Conservation (phyloP, 2,113 vertebrate genomes). For the Myiagra hebetior region DNA sequence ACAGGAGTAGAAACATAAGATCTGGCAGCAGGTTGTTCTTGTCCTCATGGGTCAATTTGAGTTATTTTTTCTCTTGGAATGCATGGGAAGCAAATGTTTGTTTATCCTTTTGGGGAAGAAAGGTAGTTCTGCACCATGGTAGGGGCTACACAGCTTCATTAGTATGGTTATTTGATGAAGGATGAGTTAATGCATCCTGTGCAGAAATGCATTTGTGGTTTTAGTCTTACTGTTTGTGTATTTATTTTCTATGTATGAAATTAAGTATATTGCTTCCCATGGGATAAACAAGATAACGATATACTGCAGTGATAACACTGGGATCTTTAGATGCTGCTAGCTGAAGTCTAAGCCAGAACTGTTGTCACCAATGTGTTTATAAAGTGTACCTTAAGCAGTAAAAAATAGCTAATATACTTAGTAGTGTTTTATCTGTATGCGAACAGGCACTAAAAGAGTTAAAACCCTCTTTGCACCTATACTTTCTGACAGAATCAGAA, state of each 20-base stretch:
- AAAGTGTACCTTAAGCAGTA: background rate
- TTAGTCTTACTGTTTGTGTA: background rate
- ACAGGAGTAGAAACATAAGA: background rate
- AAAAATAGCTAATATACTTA: background rate
- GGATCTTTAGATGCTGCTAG: background rate
- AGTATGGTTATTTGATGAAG: background rate
- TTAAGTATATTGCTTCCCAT: background rate
- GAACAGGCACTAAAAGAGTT: background rate
- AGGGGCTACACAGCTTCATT: background rate
- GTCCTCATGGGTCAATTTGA: background rate
- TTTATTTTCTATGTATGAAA: background rate
- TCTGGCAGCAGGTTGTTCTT: background rate
- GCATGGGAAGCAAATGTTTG: rapidly evolving
- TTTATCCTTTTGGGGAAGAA: background rate
- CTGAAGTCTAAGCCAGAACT: background rate
- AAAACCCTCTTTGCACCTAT: background rate
- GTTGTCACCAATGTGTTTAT: background rate
- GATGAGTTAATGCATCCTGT: background rate
- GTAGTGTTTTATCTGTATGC: background rate
- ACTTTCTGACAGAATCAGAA: background rate
- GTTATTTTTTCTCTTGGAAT: background rate
- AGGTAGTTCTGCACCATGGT: background rate
- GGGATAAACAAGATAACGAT: background rate
- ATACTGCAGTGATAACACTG: background rate
- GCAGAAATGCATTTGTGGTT: background rate